Evolutionary conservation across 37 sponge, comb jelly and placozoan genomes (phyloP).

Genomic region (Agelas oroides): DNA sequence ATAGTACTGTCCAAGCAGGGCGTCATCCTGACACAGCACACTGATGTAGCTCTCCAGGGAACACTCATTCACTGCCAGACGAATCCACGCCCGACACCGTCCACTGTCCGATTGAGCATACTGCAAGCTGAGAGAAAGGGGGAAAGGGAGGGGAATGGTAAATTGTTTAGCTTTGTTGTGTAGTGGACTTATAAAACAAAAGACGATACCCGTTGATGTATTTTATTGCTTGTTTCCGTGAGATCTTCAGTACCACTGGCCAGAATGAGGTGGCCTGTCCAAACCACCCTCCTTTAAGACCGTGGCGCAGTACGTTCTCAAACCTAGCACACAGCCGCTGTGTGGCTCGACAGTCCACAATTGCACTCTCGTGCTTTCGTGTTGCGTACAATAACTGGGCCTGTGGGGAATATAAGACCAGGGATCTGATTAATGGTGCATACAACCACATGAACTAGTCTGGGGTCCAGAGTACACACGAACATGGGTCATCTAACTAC

Average conservation of each 20-base stretch:
- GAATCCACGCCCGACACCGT: constrained; percentile 71
- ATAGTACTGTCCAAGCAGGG: constrained; percentile 76
- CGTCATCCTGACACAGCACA: constrained; percentile 71
- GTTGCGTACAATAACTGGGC: constrained; percentile 55
- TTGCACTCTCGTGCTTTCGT: constrained; percentile 5
- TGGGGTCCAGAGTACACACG: too few relatives aligned
- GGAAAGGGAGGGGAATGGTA: neutral
- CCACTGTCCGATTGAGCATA: constrained; percentile 85
- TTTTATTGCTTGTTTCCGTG: constrained; percentile 82
- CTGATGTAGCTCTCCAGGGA: constrained; percentile 94
- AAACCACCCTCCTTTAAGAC: constrained; percentile 75
- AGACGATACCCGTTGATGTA: constrained; percentile 70
- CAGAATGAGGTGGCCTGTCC: constrained; percentile 74
- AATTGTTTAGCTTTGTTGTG: neutral
- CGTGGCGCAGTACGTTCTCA: constrained; percentile 79
- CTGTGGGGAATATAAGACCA: constrained; percentile 44
- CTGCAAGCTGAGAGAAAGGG: constrained; percentile 68
- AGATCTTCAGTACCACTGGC: constrained; percentile 77
- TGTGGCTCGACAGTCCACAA: constrained; percentile 66
- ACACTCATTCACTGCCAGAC: constrained; percentile 87
- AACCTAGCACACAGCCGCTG: constrained; percentile 75
- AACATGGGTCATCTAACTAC: too few relatives aligned
- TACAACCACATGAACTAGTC: neutral
- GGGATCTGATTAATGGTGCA: neutral
- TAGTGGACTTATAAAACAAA: too few relatives aligned